Evolutionary conservation across 2,888 invertebrate species (phyloP), one percentile per base, ranked within the genome.

Genomic region (Eristalis intricaria): DNA sequence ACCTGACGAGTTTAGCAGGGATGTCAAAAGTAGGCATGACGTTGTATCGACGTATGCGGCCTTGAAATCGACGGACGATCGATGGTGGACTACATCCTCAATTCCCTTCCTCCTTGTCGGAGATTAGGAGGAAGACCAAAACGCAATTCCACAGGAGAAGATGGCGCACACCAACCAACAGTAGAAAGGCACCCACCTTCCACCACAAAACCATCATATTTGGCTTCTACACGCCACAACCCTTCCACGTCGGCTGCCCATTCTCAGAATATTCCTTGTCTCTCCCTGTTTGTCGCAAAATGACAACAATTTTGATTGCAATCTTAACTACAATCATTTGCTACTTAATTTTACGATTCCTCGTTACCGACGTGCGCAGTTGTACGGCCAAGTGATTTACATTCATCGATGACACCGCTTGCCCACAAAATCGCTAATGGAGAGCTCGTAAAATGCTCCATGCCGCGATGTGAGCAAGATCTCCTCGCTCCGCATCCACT

Each of bases 361-460:
- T 70, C 50, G 64, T 75, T 82, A 69, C 60, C 58, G 35, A 60
- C 22, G 32, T 43, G 66, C 66, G n/a, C 73, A 68, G 71, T 76
- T 64, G 68, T 32, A 26, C 65, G 71, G 50, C 15, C 76, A 56
- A 77, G 50, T 74, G 69, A 78, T 82, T 82, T 82, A 78, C 64
- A 86, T 74, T 74, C 23, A 4, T 22, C 70, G 23, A 22, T 66
- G 82, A 82, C 65, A 83, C 65, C 74, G 56, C 68, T 82, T 65
- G 64, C 23, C 77, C 35, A 63, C 63, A 70, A 79, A 78, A 74
- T 74, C 43, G 64, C 23, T 83, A 86, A 74, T 79, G 65, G 74
- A 83, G 83, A 83, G 56, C 78, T 83, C 86, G 83, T 83, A 83
- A 83, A 70, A 78, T 79, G 75, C 69, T 58, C 74, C 56, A 65